Percentiles rank a stretch among this genome's conserved stretches.
These are phyloP conservation scores for Busseola fusca DNA, from an alignment of 2,888 invertebrate species.

Conservation along the genomic window DNA sequence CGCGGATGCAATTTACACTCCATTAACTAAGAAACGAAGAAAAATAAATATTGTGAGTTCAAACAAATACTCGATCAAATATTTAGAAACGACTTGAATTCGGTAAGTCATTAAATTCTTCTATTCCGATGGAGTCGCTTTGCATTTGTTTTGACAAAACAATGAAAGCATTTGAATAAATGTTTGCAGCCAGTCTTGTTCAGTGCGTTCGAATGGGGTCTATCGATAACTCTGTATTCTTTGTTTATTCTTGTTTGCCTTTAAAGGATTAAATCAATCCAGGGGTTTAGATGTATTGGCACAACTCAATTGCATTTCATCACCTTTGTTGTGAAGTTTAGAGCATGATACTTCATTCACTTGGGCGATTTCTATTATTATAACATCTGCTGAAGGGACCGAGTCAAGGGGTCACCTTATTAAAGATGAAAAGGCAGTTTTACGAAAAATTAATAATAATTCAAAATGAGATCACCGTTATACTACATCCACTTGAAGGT, in stretches of 20 bases:
- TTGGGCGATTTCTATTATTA: constrained; percentile 12
- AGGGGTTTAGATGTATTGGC: constrained; percentile 31
- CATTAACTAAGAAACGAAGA: constrained; percentile 56
- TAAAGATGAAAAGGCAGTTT: neutral
- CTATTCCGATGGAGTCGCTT: constrained; percentile 48
- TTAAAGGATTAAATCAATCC: constrained; percentile 39
- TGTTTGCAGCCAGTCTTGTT: constrained; percentile 53
- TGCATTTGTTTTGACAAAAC: constrained; percentile 56
- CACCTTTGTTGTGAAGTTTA: constrained; percentile 13
- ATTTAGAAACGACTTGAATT: constrained; percentile 53
- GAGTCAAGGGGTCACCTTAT: neutral
- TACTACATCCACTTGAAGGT: no score
- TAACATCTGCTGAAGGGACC: constrained; percentile 20
- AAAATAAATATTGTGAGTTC: constrained; percentile 53
- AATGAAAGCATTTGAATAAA: constrained; percentile 57
- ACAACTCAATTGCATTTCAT: constrained; percentile 21
- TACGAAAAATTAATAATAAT: neutral
- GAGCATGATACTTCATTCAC: constrained; percentile 7
- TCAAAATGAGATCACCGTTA: neutral
- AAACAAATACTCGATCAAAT: constrained; percentile 58
- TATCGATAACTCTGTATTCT: constrained; percentile 40
- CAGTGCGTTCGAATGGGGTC: constrained; percentile 45
- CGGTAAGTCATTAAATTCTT: constrained; percentile 60
- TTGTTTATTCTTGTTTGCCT: constrained; percentile 31
- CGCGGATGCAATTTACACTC: constrained; percentile 58